Evolutionary conservation across 2,888 invertebrate genomes (phyloP).

Genomic region (Sphinx pinastri): DNA sequence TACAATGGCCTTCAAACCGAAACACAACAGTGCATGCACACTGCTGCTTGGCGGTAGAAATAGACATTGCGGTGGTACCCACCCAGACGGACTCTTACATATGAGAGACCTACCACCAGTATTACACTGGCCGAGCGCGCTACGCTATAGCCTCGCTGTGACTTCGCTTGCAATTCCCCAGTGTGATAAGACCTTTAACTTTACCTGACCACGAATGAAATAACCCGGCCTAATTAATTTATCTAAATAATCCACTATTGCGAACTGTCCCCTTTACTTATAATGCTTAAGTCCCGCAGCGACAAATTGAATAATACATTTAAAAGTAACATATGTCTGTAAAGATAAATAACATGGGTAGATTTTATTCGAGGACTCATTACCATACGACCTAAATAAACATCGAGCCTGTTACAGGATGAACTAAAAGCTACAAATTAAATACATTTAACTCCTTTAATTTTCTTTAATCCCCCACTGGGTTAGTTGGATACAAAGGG

Average conservation of each 20-base stretch:
- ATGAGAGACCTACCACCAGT: too few species aligned
- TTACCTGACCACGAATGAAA: too few species aligned
- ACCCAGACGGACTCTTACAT: too few species aligned
- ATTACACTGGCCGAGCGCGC: too few species aligned
- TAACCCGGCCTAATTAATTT: too few species aligned
- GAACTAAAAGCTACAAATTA: slow-evolving; percentile 22
- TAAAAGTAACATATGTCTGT: neutral
- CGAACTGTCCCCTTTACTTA: neutral
- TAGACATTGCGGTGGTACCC: too few species aligned
- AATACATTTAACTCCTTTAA: slow-evolving; percentile 31
- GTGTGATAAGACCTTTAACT: too few species aligned
- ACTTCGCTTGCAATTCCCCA: too few species aligned
- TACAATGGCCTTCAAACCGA: too few species aligned
- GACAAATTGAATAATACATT: neutral
- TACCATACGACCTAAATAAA: slow-evolving; percentile 40
- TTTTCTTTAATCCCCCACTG: slow-evolving; percentile 36
- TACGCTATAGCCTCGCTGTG: too few species aligned
- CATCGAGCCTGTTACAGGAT: slow-evolving; percentile 31
- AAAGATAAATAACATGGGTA: slow-evolving; percentile 4
- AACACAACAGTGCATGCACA: too few species aligned
- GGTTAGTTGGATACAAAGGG: slow-evolving; percentile 29
- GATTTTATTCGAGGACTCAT: slow-evolving; percentile 27
- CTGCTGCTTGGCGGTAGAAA: too few species aligned
- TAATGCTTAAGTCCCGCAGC: neutral
- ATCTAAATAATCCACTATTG: neutral